Evolutionary conservation across 1,140 invertebrate species (phyloP), one percentile per base, ranked within the genome.

Genomic region (Hyles euphorbiae): DNA sequence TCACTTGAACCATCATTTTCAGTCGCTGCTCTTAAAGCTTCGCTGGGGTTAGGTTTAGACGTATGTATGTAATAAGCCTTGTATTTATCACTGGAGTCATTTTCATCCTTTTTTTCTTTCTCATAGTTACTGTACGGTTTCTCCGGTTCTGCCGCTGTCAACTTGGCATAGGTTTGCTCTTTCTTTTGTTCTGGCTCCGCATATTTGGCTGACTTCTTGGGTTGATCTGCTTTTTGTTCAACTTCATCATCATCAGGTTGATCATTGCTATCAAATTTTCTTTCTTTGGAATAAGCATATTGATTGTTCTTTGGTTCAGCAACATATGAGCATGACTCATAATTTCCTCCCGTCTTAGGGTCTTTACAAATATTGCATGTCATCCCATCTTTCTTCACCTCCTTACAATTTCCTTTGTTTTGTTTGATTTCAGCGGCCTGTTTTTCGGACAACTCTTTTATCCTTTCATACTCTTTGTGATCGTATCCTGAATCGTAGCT

Each of bases 241-340:
- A 72, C 77, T 56, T 83, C 81, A 36, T 81, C 74, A 68, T 89
- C 83, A 63, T 91, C 89, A 11, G 89, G 83, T 60, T 90, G 87
- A 68, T 91, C 90, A 22, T 91, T 87, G 60, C 91, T 91, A 50
- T 92, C 88, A 62, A 89, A 92, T 71, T 92, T 92, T 65, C 85
- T 89, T 77, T 92, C 90, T 60, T 90, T 91, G 3, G 91, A 91
- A 72, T 92, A 94, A 51, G 93, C 92, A 74, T 94, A 94, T 66
- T 93, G 89, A 66, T 94, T 93, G 58, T 93, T 93, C 66, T 92
- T 91, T 0, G 94, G 94, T 64, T 92, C 91, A 11, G 92, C 91
- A 2, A 90, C 90, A 78, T 94, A 95, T 0, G 92, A 92, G 68
- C 94, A 95, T 40, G 92, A 92, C 83, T 95, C 93, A 59, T 91